Evolutionary conservation across 1,140 invertebrate species (phyloP).

Genomic region (Trachymyrmex septentrionalis): DNA sequence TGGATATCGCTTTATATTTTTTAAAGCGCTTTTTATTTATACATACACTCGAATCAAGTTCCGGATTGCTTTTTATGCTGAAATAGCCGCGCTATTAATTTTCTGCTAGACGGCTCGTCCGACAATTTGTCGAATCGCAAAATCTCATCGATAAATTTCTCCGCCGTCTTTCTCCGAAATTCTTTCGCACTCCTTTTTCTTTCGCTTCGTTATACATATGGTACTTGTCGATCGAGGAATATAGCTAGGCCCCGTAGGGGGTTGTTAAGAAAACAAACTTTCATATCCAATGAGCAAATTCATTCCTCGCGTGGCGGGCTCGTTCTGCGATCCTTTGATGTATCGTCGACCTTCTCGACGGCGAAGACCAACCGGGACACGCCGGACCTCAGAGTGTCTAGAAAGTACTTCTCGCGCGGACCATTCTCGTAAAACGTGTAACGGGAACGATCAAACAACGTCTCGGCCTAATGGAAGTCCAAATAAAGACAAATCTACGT

Average conservation of each 20-base stretch:
- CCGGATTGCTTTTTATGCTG: background rate
- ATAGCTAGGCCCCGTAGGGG: constrained; percentile 1
- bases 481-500: constrained; percentile 69
- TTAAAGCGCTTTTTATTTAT: background rate
- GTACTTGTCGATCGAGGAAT: background rate
- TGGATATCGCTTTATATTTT: background rate
- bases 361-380: constrained; percentile 29
- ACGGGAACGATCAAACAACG: constrained; percentile 64
- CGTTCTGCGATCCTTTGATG: constrained; percentile 67
- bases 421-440: constrained; percentile 70
- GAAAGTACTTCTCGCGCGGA: constrained; percentile 64
- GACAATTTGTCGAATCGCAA: constrained; percentile 47
- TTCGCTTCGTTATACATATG: too few relatives aligned
- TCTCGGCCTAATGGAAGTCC: constrained; percentile 68
- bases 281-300: constrained; percentile 54
- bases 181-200: constrained; percentile 11
- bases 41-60: background rate
- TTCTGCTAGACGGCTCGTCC: constrained; percentile 17
- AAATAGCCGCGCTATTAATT: constrained; percentile 39
- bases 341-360: constrained; percentile 62
- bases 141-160: constrained; percentile 38
- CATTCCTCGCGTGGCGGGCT: constrained; percentile 32
- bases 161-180: constrained; percentile 31
- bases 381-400: constrained; percentile 49
- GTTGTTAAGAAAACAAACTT: constrained; percentile 59